Evolutionary conservation across 2,888 invertebrate species (phyloP), one percentile per base, ranked within the genome.

Genomic region (Cactoblastis cactorum): DNA sequence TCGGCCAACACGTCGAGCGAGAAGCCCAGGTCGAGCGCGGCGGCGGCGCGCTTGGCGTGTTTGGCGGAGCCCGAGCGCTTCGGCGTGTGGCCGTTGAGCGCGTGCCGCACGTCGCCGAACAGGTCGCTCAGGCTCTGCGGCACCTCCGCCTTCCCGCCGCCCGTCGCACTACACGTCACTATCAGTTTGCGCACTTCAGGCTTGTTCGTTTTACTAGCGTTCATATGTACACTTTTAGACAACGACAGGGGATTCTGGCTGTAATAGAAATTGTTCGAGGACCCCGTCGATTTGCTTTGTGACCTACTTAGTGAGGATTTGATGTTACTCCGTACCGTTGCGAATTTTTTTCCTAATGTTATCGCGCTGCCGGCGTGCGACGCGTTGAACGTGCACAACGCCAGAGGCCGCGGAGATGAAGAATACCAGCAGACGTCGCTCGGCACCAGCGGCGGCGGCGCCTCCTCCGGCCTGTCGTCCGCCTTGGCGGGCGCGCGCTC

Each of bases 351-450:
- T 43, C 91, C 90, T 59, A 92, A 67, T 1, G 92, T 82, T 41
- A 92, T 77, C 8, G 91, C 90, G 57, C 91, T 87, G 45, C 92
- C 92, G 38, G 92, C 85, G 67, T 91, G 91, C 15, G 91, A 80
- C 41, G 92, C 84, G 64, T 91, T 90, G 66, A 87, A 91, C 5
- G 91, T 90, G 63, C 92, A 91, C 45, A 92, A 71, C 28, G 91
- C 88, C 9, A 93, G 89, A 9, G 93, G 92, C 54, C 93, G 91
- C 54, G 93, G 91, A 53, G 92, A 91, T 17, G 90, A 69, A 55
- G 89, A 73, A 69, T 91, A 92, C 83, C 91, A 83, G 58, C 83
- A 87, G 61, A 75, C 89, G 69, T 79, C 89, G 55, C 63, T 62
- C 57, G 86, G 80, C 35, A 69, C 80, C 57, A 66, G 73, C 58